phyloP scores from a whole-genome alignment of 2,797 vertebrate species.

The Pagetopsis macropterus region DNA sequence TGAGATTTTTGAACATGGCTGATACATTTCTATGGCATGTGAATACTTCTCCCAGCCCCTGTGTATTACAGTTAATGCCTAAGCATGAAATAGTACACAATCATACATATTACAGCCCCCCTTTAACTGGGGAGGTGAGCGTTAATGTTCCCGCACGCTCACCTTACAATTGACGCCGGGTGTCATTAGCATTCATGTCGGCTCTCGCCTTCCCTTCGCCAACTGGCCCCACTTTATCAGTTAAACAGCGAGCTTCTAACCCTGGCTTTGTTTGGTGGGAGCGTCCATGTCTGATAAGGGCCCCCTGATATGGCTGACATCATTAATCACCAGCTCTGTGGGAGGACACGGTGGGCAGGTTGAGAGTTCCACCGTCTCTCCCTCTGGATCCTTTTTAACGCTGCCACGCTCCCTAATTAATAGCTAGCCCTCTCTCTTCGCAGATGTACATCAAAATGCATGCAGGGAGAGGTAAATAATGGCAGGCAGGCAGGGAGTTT shows the following conservation, averaged over 20 bases:
- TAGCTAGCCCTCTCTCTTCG: constrained; percentile 48
- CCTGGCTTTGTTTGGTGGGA: constrained; percentile 75
- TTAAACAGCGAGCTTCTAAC: constrained; percentile 74
- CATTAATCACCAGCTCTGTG: constrained; percentile 79
- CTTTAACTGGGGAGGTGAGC: constrained; percentile 16
- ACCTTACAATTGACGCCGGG: constrained; percentile 38
- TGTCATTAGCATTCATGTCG: constrained; percentile 69
- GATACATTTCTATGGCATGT: background rate
- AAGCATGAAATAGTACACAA: background rate
- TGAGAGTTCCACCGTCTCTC: constrained; percentile 60
- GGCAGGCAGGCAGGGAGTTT: constrained; percentile 12
- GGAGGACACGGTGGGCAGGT: constrained; percentile 70
- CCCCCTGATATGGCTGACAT: constrained; percentile 72
- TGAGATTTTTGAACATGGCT: background rate
- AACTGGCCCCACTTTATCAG: constrained; percentile 73
- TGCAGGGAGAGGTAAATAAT: constrained; percentile 54
- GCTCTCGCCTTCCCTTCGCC: constrained; percentile 48
- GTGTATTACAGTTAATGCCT: constrained; percentile 1
- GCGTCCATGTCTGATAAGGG: constrained; percentile 76
- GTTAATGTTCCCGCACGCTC: constrained; percentile 36
- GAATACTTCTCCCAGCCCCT: background rate
- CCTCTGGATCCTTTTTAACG: constrained; percentile 63
- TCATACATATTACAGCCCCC: constrained; percentile 5
- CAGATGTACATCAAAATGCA: constrained; percentile 56
- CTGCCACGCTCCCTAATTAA: constrained; percentile 67